Evolutionary conservation across 1,140 invertebrate genomes (phyloP), one percentile per base, ranked within the genome.

Genomic region (Drosophila subobscura): DNA sequence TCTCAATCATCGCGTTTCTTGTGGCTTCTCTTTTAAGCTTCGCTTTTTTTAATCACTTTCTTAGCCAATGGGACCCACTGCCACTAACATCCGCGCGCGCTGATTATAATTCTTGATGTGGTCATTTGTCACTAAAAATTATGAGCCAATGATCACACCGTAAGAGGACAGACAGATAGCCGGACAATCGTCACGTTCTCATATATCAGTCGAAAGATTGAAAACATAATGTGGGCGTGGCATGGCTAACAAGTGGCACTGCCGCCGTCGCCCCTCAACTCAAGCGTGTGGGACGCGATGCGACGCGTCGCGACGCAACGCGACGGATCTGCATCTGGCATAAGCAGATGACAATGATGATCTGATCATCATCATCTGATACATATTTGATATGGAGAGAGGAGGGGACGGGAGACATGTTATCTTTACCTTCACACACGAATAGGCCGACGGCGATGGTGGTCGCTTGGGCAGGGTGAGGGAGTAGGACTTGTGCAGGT

Each of bases 401-500:
- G 16, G 16, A 20, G 16, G 16, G 16, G 16, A 20, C 16, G 16
- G 16, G 16, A 20, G 16, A 20, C 16, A 20, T 20, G 16, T 20
- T 20, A 14, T 68, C 8, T 58, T 79, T 85, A 85, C 80, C 80
- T 85, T 80, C 29, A 77, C 67, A 57, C 80, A 85, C 47, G 61
- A 63, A 60, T 78, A 91, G 53, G 59, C 77, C 29, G 72, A 60
- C n/a, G 81, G 81, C 64, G 89, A 91, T 14, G 86, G 71, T 5
- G 89, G 81, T 12, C 90, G 54, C 59, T 91, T 91, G 60, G 88
- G 79, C 71, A 92, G 64, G 61, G 91, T 91, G 58, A 92, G 70
- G 54, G 91, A 92, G 60, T 91, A 91, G 56, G 91, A 91, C 74
- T 92, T 92, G 51, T 92, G 91, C 12, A 91, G 79, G 49, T 58